Evolutionary conservation across 2,113 vertebrate genomes (phyloP).

Genomic region (Neodon shergylaensis): DNA sequence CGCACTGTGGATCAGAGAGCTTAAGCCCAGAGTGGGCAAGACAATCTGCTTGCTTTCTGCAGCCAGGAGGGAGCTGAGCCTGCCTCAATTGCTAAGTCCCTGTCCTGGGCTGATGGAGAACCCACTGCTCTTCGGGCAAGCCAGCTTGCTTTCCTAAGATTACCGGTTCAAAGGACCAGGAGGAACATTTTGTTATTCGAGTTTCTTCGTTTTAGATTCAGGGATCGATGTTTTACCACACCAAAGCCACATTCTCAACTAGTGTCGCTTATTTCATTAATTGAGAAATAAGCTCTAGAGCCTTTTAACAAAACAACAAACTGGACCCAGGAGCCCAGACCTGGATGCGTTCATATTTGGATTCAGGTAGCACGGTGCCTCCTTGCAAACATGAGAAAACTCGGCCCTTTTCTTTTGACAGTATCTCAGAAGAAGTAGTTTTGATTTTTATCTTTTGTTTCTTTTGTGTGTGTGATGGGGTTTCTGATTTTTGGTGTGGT

Average conservation of each 20-base stretch:
- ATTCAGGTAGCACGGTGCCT: not conserved
- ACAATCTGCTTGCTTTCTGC: not conserved
- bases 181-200: slow-evolving; percentile 40
- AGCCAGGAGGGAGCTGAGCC: not conserved
- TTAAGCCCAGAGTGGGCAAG: not conserved
- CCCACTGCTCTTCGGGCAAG: not conserved
- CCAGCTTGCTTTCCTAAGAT: not conserved
- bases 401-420: slow-evolving; percentile 60
- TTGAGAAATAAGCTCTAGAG: not conserved
- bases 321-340: not conserved
- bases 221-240: slow-evolving; percentile 15
- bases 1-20: not conserved
- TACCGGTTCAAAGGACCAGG: not conserved
- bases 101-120: not conserved
- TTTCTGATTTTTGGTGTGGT: slow-evolving; percentile 63
- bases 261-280: not conserved
- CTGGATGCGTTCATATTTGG: not conserved
- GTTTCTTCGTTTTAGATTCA: slow-evolving; percentile 27
- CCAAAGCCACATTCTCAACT: slow-evolving; percentile 18
- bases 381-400: slow-evolving; percentile 60
- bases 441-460: not conserved
- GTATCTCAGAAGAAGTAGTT: slow-evolving; percentile 35
- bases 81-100: accelerated
- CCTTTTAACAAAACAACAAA: slow-evolving; percentile 12
- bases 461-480: not conserved